Evolutionary conservation across 1,140 invertebrate species (phyloP), one percentile per base, ranked within the genome.

Genomic region (Yoshiicerus persimilis): DNA sequence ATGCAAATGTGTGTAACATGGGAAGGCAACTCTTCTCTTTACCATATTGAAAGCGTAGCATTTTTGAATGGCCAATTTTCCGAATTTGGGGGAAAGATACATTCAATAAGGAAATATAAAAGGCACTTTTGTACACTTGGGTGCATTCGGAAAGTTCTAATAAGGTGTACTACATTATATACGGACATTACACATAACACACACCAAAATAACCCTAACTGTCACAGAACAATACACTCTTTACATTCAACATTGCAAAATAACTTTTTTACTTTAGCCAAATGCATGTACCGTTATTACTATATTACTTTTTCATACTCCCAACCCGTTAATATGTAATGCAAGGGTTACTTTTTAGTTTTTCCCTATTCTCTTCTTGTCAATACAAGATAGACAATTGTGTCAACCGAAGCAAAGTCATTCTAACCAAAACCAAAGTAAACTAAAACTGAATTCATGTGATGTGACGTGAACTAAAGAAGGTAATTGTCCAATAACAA

Each of bases 81-180:
- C 1, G 6, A 56, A 80, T 80, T 80, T 80, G 75, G 75, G 75
- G 75, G 75, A 80, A 80, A 80, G 32, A 80, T 38, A 80, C 75
- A 80, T 32, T 80, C 32, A 80, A 80, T 80, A 80, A 34, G 75
- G 75, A 80, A 80, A 36, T 80, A 80, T 80, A 36, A 80, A 80
- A 36, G 75, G 75, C 16, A 38, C 75, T 80, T 80, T 80, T 32
- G 32, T 80, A 36, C 75, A 80, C 75, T 36, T 36, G 75, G 75
- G 0, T 80, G 75, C 30, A 36, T 80, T 10, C n/a, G n/a, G n/a
- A n/a, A n/a, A n/a, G n/a, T n/a, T n/a, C 13, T 8, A 80, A 80
- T 36, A 32, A 75, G 62, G n/a, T 23, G 25, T 64, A 64, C 9
- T 2, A 9, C 25, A 32, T 30, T 70, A 70, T 32, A 30, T 70